phyloP scores from a whole-genome alignment of 2,113 vertebrate species.

The Xiphias gladius region DNA sequence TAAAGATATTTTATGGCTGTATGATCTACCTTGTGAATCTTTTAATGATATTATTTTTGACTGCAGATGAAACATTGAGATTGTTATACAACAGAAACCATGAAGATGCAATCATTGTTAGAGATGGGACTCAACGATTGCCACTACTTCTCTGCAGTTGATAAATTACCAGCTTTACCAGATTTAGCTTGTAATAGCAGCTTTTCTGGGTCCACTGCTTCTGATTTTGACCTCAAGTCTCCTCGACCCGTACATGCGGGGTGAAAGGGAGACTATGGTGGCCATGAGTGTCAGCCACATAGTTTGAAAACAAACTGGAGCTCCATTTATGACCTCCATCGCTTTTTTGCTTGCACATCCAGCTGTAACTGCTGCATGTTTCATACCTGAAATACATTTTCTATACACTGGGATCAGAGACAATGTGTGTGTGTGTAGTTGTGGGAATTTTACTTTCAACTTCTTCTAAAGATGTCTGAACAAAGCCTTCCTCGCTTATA shows the following conservation, averaged over 20 bases:
- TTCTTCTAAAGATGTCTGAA: not conserved
- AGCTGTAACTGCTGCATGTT: not conserved
- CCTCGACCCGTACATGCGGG: not conserved
- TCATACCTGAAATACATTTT: not conserved
- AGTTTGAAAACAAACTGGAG: not conserved
- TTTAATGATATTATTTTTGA: constrained; percentile 28
- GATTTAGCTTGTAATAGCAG: constrained; percentile 31
- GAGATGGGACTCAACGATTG: not conserved
- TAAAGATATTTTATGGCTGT: constrained; percentile 8
- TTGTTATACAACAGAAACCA: constrained; percentile 5
- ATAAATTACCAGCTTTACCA: constrained; percentile 33
- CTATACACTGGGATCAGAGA: not conserved
- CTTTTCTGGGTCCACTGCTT: constrained; percentile 16
- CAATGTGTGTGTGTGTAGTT: not conserved
- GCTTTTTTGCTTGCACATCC: not conserved
- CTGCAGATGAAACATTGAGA: constrained; percentile 11
- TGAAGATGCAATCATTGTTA: constrained; percentile 12
- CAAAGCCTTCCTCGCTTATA: not conserved
- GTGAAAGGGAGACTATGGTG: not conserved
- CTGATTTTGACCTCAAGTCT: not conserved
- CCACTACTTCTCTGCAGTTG: constrained; percentile 8
- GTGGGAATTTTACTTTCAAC: not conserved
- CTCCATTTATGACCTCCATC: not conserved
- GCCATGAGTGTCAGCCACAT: not conserved
- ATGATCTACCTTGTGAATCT: constrained; percentile 8